phyloP scores from a whole-genome alignment of 2,888 invertebrate species.

The Tetrapedia diversipes region DNA sequence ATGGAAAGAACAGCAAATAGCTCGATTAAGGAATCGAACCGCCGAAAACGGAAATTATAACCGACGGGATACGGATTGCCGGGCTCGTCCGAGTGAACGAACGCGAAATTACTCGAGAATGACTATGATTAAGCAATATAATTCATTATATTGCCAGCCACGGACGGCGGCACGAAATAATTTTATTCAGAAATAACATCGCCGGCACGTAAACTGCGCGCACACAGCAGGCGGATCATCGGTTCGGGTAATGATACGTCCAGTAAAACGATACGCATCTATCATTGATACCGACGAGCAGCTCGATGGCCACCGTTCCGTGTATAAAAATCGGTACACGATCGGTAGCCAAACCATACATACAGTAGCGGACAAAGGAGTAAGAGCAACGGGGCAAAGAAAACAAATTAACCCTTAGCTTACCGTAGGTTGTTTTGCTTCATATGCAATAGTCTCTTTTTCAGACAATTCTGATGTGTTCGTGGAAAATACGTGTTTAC shows the following conservation, averaged over 20 bases:
- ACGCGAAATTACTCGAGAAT: background rate
- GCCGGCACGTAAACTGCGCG: background rate
- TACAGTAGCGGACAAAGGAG: too few relatives aligned
- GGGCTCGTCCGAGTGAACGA: background rate
- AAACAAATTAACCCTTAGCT: too few relatives aligned
- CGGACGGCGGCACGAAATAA: background rate
- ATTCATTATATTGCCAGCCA: background rate
- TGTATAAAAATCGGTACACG: slow-evolving; percentile 28
- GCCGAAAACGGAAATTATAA: background rate
- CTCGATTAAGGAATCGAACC: slow-evolving; percentile 7
- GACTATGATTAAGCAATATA: slow-evolving; percentile 8
- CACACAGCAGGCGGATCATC: too few relatives aligned
- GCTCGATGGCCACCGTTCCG: slow-evolving; percentile 30
- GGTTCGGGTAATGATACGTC: slow-evolving; percentile 14
- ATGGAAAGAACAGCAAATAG: background rate
- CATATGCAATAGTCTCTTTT: too few relatives aligned
- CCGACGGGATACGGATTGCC: background rate
- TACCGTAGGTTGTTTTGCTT: too few relatives aligned
- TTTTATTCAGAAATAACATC: slow-evolving; percentile 21
- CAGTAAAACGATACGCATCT: slow-evolving; percentile 47
- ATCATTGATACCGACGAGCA: slow-evolving; percentile 32
- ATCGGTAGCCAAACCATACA: slow-evolving; percentile 59
- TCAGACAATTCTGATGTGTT: too few relatives aligned
- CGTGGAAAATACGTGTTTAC: too few relatives aligned
- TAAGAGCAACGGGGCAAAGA: too few relatives aligned